These are phyloP conservation scores for Synanthedon formicaeformis DNA, from an alignment of 2,888 invertebrate species.

Conservation along the genomic window DNA sequence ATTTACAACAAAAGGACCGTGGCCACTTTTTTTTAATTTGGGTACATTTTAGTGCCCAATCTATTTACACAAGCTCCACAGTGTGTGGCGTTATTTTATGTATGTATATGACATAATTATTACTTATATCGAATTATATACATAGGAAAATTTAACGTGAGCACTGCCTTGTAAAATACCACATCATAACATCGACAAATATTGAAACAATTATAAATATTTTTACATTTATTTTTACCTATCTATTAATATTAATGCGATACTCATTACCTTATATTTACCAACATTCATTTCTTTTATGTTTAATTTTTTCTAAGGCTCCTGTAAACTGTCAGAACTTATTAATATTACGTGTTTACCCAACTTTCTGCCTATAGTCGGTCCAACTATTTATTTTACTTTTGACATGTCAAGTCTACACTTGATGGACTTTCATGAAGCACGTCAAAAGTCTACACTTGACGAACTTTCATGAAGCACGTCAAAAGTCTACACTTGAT, in stretches of 20 bases:
- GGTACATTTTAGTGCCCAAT: constrained; percentile 17
- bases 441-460: too few relatives aligned
- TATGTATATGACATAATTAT: constrained; percentile 24
- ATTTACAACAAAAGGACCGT: constrained; percentile 49
- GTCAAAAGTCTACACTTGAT: too few relatives aligned
- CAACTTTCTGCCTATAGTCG: too few relatives aligned
- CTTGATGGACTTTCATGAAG: too few relatives aligned
- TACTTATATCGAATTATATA: constrained; percentile 30
- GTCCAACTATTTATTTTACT: too few relatives aligned
- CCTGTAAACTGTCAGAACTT: not conserved
- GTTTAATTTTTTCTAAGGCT: not conserved
- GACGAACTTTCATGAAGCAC: too few relatives aligned
- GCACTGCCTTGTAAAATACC: constrained; percentile 19
- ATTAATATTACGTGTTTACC: not conserved
- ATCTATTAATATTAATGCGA: constrained; percentile 30
- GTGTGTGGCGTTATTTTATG: constrained; percentile 13
- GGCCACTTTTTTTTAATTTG: constrained; percentile 14
- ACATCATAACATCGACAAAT: constrained; percentile 8
- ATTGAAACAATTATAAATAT: constrained; percentile 18
- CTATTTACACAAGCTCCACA: constrained; percentile 7
- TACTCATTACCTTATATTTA: constrained; percentile 8
- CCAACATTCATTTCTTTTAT: not conserved
- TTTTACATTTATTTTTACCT: constrained; percentile 57
- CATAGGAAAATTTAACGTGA: constrained; percentile 48
- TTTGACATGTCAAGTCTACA: too few relatives aligned